Conservation (phyloP, 1,140 invertebrate species). For the Zaprionus ghesquierei region DNA sequence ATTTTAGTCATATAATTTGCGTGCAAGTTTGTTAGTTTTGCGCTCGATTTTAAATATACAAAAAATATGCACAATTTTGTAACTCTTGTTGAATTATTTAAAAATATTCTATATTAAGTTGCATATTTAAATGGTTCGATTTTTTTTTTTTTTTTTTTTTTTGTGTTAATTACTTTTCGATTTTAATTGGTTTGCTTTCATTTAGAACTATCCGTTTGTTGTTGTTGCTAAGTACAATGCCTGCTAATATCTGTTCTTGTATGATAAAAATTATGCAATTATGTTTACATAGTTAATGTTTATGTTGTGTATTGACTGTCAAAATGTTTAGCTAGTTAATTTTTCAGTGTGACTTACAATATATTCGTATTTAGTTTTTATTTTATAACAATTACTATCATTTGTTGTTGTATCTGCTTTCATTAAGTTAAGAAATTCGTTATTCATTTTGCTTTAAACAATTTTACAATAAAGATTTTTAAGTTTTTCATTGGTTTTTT, state of each 20-base stretch:
- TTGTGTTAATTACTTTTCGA: constrained; percentile 32
- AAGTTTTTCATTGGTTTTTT: not conserved
- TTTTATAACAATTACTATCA: constrained; percentile 54
- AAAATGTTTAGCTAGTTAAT: constrained; percentile 44
- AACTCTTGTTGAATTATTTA: constrained; percentile 24
- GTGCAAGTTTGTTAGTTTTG: constrained; percentile 30
- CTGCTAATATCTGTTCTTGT: constrained; percentile 29
- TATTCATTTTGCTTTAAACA: constrained; percentile 57
- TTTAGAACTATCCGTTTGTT: constrained; percentile 28
- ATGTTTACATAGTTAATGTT: not conserved
- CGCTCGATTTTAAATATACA: constrained; percentile 30
- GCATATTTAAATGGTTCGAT: constrained; percentile 33
- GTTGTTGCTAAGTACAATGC: constrained; percentile 46
- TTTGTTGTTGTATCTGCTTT: constrained; percentile 29
- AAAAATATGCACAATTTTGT: constrained; percentile 26
- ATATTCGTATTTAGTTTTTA: constrained; percentile 16
- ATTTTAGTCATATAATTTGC: constrained; percentile 1
- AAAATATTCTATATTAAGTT: constrained; percentile 26
- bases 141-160: constrained; percentile 21
- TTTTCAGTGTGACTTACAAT: constrained; percentile 33
- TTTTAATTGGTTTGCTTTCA: constrained; percentile 43
- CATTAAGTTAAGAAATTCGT: constrained; percentile 61
- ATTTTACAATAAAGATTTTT: constrained; percentile 34
- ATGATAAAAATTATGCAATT: constrained; percentile 38
- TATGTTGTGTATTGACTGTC: constrained; percentile 40